Percentiles rank a stretch among this genome's conserved stretches.
phyloP scores from a whole-genome alignment of 2,797 vertebrate genomes.

The Cynopterus sphinx region DNA sequence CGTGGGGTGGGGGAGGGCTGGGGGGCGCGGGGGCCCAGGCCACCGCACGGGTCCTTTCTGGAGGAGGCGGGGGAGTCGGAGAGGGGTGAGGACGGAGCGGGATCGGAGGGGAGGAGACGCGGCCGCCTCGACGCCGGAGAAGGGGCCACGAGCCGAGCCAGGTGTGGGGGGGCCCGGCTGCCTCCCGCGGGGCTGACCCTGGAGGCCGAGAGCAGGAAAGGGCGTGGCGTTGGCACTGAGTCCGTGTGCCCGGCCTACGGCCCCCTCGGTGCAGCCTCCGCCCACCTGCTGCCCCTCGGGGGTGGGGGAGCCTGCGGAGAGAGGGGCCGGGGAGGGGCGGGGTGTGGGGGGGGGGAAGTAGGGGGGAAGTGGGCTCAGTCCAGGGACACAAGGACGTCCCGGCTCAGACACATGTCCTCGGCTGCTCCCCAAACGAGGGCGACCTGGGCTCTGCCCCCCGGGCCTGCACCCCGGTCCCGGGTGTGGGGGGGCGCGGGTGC shows the following conservation, averaged over 20 bases:
- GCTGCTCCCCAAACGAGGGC: neutral
- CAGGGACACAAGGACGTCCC: neutral
- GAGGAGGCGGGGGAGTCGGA: neutral
- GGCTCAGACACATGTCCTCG: accelerated
- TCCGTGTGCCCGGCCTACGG: accelerated
- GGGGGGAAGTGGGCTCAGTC: neutral
- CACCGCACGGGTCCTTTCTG: neutral
- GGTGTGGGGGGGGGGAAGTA: accelerated
- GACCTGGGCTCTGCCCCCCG: accelerated
- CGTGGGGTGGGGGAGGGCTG: accelerated
- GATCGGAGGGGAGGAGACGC: accelerated
- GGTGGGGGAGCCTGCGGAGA: neutral
- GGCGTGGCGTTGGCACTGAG: accelerated
- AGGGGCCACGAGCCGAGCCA: neutral
- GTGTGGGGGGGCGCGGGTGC: neutral
- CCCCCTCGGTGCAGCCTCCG: accelerated
- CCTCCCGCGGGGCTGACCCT: neutral
- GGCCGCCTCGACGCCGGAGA: accelerated
- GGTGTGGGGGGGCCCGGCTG: accelerated
- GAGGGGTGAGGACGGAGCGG: accelerated
- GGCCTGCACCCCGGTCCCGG: accelerated
- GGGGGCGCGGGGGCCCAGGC: accelerated
- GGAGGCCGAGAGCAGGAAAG: accelerated
- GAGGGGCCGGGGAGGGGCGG: accelerated
- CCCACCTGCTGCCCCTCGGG: accelerated